Conservation (phyloP, 2,113 vertebrate species). For the Psittacus erithacus region DNA sequence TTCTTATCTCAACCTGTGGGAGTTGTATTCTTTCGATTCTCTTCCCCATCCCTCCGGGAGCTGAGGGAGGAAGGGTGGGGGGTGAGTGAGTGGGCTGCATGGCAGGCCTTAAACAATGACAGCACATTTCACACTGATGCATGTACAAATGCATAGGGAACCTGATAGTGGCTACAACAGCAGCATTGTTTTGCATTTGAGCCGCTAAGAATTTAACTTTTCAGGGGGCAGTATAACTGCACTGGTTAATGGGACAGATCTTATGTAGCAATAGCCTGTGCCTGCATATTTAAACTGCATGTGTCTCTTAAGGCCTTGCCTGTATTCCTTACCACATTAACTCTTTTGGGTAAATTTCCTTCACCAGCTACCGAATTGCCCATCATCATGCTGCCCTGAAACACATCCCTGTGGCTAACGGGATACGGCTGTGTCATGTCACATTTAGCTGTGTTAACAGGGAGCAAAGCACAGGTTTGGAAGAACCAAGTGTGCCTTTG, state of each 20-base stretch:
- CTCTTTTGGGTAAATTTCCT: not conserved
- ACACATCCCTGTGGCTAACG: fast-evolving
- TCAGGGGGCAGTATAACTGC: not conserved
- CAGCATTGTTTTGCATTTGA: not conserved
- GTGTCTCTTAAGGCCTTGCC: not conserved
- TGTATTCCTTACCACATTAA: not conserved
- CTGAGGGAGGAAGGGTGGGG: too few relatives aligned
- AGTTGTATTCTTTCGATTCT: too few relatives aligned
- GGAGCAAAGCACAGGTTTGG: not conserved
- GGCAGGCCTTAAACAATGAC: too few relatives aligned
- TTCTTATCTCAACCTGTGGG: too few relatives aligned
- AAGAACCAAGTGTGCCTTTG: not conserved
- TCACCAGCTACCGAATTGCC: not conserved
- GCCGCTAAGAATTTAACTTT: not conserved
- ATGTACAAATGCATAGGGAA: not conserved
- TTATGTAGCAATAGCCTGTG: too few relatives aligned
- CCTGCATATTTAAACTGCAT: not conserved
- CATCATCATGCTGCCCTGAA: not conserved
- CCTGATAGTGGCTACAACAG: not conserved
- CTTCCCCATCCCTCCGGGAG: too few relatives aligned
- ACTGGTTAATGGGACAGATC: not conserved
- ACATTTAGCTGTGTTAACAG: fast-evolving
- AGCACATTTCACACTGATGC: not conserved
- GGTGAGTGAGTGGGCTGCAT: too few relatives aligned
- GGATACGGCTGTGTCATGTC: too few relatives aligned